These are phyloP conservation scores for Cyanoliseus patagonus DNA, from an alignment of 2,113 vertebrate genomes.

Conservation along the genomic window DNA sequence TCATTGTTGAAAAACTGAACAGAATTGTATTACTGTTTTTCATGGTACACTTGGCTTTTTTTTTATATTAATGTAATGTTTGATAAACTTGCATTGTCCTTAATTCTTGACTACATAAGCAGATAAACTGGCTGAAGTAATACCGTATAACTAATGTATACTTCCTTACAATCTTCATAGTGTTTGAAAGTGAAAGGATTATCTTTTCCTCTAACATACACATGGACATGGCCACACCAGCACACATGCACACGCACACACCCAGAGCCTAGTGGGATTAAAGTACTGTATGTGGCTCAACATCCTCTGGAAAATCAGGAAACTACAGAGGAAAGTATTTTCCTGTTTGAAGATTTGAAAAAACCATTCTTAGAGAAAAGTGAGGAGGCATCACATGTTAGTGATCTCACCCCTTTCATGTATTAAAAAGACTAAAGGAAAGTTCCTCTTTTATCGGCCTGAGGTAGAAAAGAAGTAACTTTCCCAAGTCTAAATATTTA, in stretches of 20 bases:
- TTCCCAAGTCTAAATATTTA: constrained; percentile 70
- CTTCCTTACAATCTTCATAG: neutral
- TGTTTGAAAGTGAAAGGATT: neutral
- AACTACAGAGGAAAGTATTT: constrained; percentile 13
- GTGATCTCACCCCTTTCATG: constrained; percentile 45
- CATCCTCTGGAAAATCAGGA: neutral
- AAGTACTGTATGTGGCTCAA: neutral
- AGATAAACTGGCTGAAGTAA: neutral
- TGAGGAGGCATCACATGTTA: constrained; percentile 25
- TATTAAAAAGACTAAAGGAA: constrained; percentile 57
- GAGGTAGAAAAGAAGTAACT: constrained; percentile 37
- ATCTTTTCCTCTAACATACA: neutral
- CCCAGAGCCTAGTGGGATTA: neutral
- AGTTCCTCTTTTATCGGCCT: constrained; percentile 44
- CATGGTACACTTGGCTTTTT: neutral
- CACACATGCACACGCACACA: too few species aligned
- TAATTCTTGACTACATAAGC: neutral
- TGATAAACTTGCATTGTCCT: neutral
- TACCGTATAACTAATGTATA: neutral
- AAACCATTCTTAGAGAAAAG: constrained; percentile 3
- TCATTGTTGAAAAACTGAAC: neutral
- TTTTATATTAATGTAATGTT: neutral
- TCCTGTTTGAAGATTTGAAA: constrained; percentile 57
- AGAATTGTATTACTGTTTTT: neutral
- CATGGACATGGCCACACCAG: neutral